These are phyloP conservation scores for Thyatira batis DNA, from an alignment of 2,888 invertebrate genomes.

Conservation along the genomic window DNA sequence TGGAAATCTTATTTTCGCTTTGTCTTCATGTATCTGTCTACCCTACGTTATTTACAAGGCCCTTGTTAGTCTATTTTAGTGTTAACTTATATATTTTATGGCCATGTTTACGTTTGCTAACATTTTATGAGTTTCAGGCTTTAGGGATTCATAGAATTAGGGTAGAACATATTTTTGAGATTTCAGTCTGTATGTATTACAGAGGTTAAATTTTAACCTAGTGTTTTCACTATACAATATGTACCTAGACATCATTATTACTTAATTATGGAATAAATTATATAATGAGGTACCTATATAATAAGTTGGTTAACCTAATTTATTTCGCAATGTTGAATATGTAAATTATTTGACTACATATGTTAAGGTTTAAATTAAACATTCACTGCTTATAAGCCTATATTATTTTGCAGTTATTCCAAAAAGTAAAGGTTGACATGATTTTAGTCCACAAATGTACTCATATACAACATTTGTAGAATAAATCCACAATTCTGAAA, in stretches of 20 bases:
- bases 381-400: not conserved
- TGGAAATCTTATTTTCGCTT: not conserved
- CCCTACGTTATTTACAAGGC: not conserved
- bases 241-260: too few relatives aligned
- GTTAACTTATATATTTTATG: constrained; percentile 11
- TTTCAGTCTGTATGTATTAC: too few relatives aligned
- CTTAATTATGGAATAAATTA: too few relatives aligned
- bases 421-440: not conserved
- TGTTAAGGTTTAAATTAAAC: too few relatives aligned
- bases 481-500: not conserved
- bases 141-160: constrained; percentile 1
- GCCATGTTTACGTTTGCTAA: constrained; percentile 11
- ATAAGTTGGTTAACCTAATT: too few relatives aligned
- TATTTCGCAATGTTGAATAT: too few relatives aligned
- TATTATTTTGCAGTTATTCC: too few relatives aligned
- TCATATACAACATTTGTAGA: not conserved
- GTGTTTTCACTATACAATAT: too few relatives aligned
- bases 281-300: too few relatives aligned
- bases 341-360: too few relatives aligned
- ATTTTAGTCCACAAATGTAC: not conserved
- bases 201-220: too few relatives aligned
- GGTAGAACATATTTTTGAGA: too few relatives aligned
- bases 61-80: constrained; percentile 3
- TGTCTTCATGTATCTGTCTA: not conserved
- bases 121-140: constrained; percentile 8